Base-by-base conservation (phyloP, 2,888 invertebrate genomes). In the Nasonovia ribisnigri region DNA sequence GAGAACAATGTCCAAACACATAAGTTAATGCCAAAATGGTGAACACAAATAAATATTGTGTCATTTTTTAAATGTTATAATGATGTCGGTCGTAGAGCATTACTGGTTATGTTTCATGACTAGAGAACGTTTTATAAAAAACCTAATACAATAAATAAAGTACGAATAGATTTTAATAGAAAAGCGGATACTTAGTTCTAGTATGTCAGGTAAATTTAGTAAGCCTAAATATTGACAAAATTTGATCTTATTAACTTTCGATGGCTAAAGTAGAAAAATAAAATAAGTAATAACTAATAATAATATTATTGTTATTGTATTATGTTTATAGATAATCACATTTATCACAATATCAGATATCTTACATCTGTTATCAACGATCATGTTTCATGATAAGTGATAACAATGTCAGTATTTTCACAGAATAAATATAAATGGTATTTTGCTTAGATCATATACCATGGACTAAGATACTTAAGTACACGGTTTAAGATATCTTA, bases 1-100 rank as follows among this genome's bases (percentile, higher is more conserved):
- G 95, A 10, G 96, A 96, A 87, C 94, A 93, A 54, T 92, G 11
- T 29, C 84, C 93, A 60, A 84, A 84, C 1, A 51, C 90, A 90
- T 93, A 60, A 67, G 60, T 67, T 5, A 93, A 90, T 1, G 90
- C 60, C 57, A 93, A 90, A 90, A 93, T 51, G 10, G 11, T 86
- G 3, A 93, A 90, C 60, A 93, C 67, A 84, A 67, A 90, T 67
- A 93, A 60, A 93, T 90, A 93, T 88, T 93, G 93, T 90, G 90
- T 90, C 93, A 93, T 93, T 86, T 90, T 93, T 86, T 51, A 36
- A 86, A 90, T 43, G 24, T 48, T 51, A 29, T n/a, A 51, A 86
- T 20, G 13, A 48, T 43, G 26, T 86, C 29, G 48, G 13, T 48
- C 42, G 26, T 67, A 36, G 48, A 90, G 57, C 93, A 93, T 93